Percentiles rank a stretch among this genome's conserved stretches.
Conservation (phyloP, 1,140 invertebrate genomes). For the Drosophila truncata region DNA sequence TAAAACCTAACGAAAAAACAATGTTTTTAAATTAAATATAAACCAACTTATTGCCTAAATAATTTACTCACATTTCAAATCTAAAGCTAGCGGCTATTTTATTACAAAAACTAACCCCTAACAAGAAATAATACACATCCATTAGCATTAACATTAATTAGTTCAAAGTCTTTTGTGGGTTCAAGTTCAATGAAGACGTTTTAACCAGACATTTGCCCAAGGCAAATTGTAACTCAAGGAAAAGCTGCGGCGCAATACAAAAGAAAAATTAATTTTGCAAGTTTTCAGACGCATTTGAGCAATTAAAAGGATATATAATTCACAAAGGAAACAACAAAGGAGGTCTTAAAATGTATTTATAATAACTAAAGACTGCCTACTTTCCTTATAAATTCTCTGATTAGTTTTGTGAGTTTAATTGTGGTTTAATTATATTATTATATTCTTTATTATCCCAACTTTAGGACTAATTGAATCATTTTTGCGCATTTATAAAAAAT, state of each 20-base stretch:
- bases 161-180: background rate
- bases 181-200: conserved; percentile 11
- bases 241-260: background rate
- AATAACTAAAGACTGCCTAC: background rate
- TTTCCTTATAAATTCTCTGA: background rate
- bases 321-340: background rate
- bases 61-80: background rate
- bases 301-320: conserved; percentile 4
- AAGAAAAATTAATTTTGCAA: conserved; percentile 9
- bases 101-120: background rate
- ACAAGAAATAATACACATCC: background rate
- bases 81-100: background rate
- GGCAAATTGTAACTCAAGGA: background rate
- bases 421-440: background rate
- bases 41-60: background rate
- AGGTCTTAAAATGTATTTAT: background rate
- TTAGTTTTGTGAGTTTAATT: background rate
- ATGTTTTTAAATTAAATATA: background rate
- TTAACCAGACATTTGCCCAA: conserved; percentile 7
- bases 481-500: background rate
- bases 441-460: background rate
- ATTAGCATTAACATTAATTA: conserved; percentile 2
- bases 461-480: conserved; percentile 10
- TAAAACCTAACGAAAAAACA: too few species aligned
- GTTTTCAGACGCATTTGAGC: background rate